Conservation (phyloP, 2,113 vertebrate species). For the Forbesichthys papilliferus region DNA sequence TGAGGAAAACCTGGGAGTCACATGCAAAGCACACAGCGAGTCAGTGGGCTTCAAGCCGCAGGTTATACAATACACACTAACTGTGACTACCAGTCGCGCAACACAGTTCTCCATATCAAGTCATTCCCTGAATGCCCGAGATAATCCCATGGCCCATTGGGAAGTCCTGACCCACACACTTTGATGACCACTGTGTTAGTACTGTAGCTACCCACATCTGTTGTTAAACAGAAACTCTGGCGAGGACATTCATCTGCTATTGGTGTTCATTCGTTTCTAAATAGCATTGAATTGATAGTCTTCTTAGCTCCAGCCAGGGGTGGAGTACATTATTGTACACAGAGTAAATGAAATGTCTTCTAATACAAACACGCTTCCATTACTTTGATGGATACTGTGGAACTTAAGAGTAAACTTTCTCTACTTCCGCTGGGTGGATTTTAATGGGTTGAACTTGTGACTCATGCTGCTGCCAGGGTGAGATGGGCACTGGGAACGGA, state of each 20-base stretch:
- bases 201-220: too few species aligned
- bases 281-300: neutral
- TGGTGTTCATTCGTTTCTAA: neutral
- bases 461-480: too few species aligned
- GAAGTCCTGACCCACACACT: too few species aligned
- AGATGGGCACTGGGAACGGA: neutral
- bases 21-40: slow-evolving; percentile 20
- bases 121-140: too few species aligned
- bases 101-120: too few species aligned
- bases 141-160: too few species aligned
- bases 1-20: slow-evolving; percentile 84
- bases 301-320: neutral
- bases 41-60: too few species aligned
- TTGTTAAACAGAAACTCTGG: too few species aligned
- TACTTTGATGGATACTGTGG: neutral
- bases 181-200: too few species aligned
- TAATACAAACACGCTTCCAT: neutral
- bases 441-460: neutral
- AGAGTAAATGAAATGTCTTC: neutral
- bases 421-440: neutral
- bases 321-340: neutral
- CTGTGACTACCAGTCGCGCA: too few species aligned
- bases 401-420: neutral
- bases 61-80: neutral
- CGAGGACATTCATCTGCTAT: too few species aligned